These are phyloP conservation scores for Nannospalax galili DNA, from an alignment of 2,113 vertebrate genomes.

Conservation along the genomic window DNA sequence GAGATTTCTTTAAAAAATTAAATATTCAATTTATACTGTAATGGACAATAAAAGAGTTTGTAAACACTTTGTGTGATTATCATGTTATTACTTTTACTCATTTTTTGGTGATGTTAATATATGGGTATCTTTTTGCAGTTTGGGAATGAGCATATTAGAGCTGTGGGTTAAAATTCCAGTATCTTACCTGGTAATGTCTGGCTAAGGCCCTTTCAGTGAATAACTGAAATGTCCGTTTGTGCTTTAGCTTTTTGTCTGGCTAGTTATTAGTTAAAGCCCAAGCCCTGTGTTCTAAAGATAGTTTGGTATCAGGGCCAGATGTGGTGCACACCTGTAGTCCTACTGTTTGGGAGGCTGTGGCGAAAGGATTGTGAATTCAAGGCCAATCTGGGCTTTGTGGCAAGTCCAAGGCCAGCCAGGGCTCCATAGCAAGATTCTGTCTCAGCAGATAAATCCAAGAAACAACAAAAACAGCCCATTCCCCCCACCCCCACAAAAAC, in stretches of 20 bases:
- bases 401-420: neutral
- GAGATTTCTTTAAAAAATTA: slow-evolving; percentile 1
- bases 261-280: slow-evolving; percentile 7
- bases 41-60: neutral
- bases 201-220: neutral
- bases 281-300: neutral
- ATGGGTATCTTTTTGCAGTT: neutral
- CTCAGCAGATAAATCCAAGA: neutral
- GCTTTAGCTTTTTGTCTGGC: neutral
- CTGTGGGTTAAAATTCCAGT: neutral
- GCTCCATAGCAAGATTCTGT: too few relatives aligned
- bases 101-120: slow-evolving; percentile 1
- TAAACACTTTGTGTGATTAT: neutral
- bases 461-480: neutral
- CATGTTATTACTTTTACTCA: neutral
- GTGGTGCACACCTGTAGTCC: neutral
- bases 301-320: neutral
- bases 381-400: neutral
- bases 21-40: slow-evolving; percentile 41
- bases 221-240: neutral
- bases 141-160: neutral
- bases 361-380: neutral
- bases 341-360: neutral
- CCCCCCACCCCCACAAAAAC: neutral
- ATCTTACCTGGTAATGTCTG: neutral